Evolutionary conservation across 2,113 vertebrate genomes (phyloP), one percentile per base, ranked within the genome.

Genomic region (Phrynocephalus versicolor): DNA sequence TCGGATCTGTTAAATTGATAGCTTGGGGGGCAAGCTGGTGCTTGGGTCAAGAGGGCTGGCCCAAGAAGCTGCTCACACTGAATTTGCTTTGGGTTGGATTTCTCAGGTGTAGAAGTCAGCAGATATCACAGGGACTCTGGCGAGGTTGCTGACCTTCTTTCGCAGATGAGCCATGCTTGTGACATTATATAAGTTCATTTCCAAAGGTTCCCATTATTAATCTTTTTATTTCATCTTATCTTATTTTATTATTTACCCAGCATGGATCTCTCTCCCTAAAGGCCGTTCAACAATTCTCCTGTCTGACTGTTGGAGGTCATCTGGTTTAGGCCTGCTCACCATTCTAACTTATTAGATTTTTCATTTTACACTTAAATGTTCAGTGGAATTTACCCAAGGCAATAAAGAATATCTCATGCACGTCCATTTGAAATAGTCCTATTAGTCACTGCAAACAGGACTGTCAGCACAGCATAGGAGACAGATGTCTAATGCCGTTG

Each of bases 371-470:
- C 60, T 85, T 65, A 73, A 80, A 65, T 80, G 69, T 74, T 69
- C 82, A 84, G 41, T 58, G 45, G 70, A 88, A 84, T 83, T 79
- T 45, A 84, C 76, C 76, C 81, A 84, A 80, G 60, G 86, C 75
- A 80, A 84, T 58, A 81, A 79, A 82, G 57, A 88, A 45, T 62
- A 82, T 85, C 74, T 79, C 80, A 58, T 72, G 80, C 65, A 82
- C 65, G 79, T 83, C 67, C 73, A 12, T 82, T 73, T 70, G 75
- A 89, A 82, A 89, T 79, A 55, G 58, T 85, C 75, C 84, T 85
- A 89, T 85, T 82, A 85, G 88, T 85, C 83, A 85, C 57, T 78
- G 83, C 79, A 83, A 87, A 83, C 57, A 84, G 82, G 69, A 80
- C 62, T 88, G 82, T 88, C 82, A 84, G 86, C 77, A 41, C 37